Evolutionary conservation across 92 coral and sea anemone genomes (phyloP), one percentile per base, ranked within the genome.

Genomic region (Diadumene lineata): DNA sequence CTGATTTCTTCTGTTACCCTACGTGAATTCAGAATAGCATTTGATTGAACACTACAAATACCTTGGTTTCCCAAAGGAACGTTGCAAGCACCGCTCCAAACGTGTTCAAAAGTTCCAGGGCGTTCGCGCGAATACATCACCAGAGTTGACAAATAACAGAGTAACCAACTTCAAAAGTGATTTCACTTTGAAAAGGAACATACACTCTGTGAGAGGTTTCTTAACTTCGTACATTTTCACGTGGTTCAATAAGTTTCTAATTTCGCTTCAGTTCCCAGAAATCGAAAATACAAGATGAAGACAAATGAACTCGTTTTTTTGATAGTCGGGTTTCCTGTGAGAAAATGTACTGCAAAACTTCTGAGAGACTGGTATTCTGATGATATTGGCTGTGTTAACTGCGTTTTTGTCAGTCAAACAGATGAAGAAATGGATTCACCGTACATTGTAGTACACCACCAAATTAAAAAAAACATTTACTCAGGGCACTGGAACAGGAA

Each of bases 211-310:
- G 26, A 58, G 27, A 21, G 22, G 22, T 17, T 22, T 58, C 1
- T 21, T 1, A 1, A n/a, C 29, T 58, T 22, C 10, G 29, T 58
- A 22, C 29, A 18, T 58, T n/a, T 23, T 58, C 64, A 58, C 64
- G 64, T 58, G 64, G 64, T 58, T n/a, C 2, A 31, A 2, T 53
- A 16, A 53, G 64, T 58, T 58, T 58, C 64, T 58, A 58, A 31
- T 58, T 58, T 58, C 64, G 29, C 2, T 58, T 58, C 28, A 6
- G 10, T 58, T 58, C 64, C 64, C 22, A 58, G 64, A 58, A 58
- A 7, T 58, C 15, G 60, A 53, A 21, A 58, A 58, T 28, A 21
- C 64, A 58, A 23, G 64, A 11, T 58, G 30, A 58, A 4, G 31
- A 58, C 21, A 17, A 7, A 3, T 4, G 22, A 7, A 26, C 28